Percentiles rank a stretch among this genome's conserved stretches.
Evolutionary conservation across 2,888 invertebrate species (phyloP).

Genomic region (Troides helena): DNA sequence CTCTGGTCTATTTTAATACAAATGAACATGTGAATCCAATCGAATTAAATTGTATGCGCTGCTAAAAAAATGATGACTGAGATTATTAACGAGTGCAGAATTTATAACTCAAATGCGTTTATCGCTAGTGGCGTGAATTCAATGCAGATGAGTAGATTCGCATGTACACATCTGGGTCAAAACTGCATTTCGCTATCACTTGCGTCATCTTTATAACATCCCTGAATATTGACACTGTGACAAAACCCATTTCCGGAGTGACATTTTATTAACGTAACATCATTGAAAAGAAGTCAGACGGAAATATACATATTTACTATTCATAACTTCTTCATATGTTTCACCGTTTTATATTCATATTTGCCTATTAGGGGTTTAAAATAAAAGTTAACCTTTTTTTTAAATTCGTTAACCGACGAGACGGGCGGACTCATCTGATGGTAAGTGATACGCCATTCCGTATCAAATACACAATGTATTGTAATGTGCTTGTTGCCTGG

Average conservation of each 20-base stretch:
- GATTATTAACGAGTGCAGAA: slow-evolving; percentile 16
- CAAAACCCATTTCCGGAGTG: slow-evolving; percentile 19
- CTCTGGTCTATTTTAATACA: slow-evolving; percentile 10
- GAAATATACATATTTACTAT: too few relatives aligned
- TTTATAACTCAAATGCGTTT: slow-evolving; percentile 20
- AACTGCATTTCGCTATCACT: slow-evolving; percentile 17
- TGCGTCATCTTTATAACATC: slow-evolving; percentile 5
- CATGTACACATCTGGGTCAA: slow-evolving; percentile 24
- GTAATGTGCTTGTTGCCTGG: too few relatives aligned
- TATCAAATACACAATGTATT: too few relatives aligned
- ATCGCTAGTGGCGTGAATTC: slow-evolving; percentile 14
- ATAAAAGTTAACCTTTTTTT: too few relatives aligned
- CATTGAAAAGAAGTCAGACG: neutral
- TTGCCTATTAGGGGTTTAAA: too few relatives aligned
- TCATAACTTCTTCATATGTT: too few relatives aligned
- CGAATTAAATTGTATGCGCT: slow-evolving; percentile 11
- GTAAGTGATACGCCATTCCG: too few relatives aligned
- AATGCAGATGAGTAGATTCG: slow-evolving; percentile 16
- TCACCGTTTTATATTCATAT: too few relatives aligned
- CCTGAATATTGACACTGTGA: slow-evolving; percentile 17
- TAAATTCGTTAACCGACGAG: too few relatives aligned
- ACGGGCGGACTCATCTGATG: too few relatives aligned
- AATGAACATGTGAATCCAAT: slow-evolving; percentile 13
- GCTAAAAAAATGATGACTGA: slow-evolving; percentile 11
- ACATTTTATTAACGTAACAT: slow-evolving; percentile 20